Evolutionary conservation across 1,140 invertebrate genomes (phyloP), one percentile per base, ranked within the genome.

Genomic region (Acromyrmex heyeri): DNA sequence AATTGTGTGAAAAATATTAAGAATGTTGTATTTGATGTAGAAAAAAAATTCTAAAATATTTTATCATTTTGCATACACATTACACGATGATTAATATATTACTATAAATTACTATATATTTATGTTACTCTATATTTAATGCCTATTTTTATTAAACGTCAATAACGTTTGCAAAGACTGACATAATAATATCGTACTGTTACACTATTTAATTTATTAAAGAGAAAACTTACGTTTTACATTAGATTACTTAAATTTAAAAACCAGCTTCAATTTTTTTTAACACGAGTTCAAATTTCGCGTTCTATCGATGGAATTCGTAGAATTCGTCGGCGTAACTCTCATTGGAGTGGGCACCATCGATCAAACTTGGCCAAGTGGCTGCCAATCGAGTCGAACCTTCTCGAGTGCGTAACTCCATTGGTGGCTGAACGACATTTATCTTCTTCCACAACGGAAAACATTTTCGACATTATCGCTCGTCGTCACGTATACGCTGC

Each of bases 381-480:
- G 64, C 34, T 88, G 70, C 88, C 87, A 89, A 88, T 89, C 87
- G 88, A 88, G 61, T 88, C 73, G 44, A 85, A 89, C 59, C 81
- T 78, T 55, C 69, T 67, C 72, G 53, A 88, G 86, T 69, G 86
- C 65, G 64, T 62, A 44, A 85, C 72, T 87, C 79, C 34, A 73
- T 83, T 27, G 79, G 61, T 50, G 69, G 85, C 27, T 82, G 34
- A 70, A 86, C 77, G 78, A 81, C 65, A 81, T 81, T 81, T 69
- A 81, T 81, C 78, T 81, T 81, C 78, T 81, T 81, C 21, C 24
- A 59, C 78, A 53, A 48, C 50, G 53, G 34, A 70, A 81, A 81
- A 70, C 50, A 57, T 81, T 81, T 70, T 57, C 50, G 64, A 81
- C 50, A 81, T 81, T 81, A 81, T 81, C 78, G 78, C 30, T 34